Evolutionary conservation across 2,888 invertebrate species (phyloP), one percentile per base, ranked within the genome.

Genomic region (Malacosoma neustria): DNA sequence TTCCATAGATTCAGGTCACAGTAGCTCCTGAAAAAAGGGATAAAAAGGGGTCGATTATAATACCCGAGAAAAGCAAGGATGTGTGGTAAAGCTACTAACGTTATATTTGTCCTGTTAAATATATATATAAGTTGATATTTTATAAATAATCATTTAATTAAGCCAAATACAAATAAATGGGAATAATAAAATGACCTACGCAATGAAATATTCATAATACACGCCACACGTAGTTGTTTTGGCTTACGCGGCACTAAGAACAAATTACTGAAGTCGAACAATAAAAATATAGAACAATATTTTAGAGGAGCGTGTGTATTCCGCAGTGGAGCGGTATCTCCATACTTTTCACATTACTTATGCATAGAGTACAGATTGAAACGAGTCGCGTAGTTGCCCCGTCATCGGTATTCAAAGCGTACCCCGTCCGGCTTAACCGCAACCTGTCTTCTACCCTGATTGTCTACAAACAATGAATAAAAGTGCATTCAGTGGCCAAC

Each of bases 331-430:
- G 70, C 60, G 59, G 66, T 61, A 73, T 75, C 72, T 77, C 76
- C 80, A 80, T 77, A 81, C 80, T 79, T 82, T 82, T 74, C 76
- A 70, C 77, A 85, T 85, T 82, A 84, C 70, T 81, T 82, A 85
- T 81, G 81, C 82, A 82, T 82, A 81, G 84, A 75, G 69, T 80
- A 79, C 69, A 81, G 81, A 84, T 84, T 84, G 84, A 79, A 82
- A 73, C 77, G 79, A 69, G 70, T 70, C 62, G 65, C 60, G 73
- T 71, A 72, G 75, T 72, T 69, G 77, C 59, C 45, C 51, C 68
- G 74, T 80, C 80, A 81, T 79, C 77, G 76, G 76, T 72, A 80
- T 81, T 80, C 80, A 72, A 71, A 76, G 65, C 70, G 56, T 48
- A 52, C 58, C 62, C 57, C 66, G 60, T 69, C 63, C 66, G 74